phyloP scores from a whole-genome alignment of 2,797 vertebrate genomes.

The Gephyroberyx darwinii region DNA sequence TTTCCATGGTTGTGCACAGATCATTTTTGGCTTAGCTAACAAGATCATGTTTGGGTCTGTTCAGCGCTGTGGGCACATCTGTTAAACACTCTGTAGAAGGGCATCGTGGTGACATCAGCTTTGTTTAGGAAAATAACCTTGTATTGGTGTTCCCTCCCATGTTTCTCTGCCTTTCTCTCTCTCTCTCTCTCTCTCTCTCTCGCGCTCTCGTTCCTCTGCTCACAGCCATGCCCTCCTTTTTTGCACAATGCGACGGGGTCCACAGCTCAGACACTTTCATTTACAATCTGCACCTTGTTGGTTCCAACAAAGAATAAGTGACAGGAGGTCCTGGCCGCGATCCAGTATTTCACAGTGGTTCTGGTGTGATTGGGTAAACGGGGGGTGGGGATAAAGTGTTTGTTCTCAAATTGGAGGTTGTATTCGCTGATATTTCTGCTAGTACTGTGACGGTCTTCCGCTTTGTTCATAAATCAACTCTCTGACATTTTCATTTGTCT shows the following conservation, averaged over 20 bases:
- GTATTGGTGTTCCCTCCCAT: conserved; percentile 11
- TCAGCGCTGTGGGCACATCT: conserved; percentile 30
- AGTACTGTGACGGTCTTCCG: not conserved
- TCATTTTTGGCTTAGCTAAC: conserved; percentile 19
- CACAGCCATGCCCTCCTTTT: not conserved
- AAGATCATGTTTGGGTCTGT: conserved; percentile 32
- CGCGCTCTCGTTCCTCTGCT: not conserved
- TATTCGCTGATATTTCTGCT: not conserved
- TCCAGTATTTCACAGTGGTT: not conserved
- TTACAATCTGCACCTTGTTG: conserved; percentile 4
- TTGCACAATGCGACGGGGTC: conserved; percentile 3
- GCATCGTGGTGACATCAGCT: conserved; percentile 6
- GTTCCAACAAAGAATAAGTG: not conserved
- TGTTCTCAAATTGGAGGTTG: not conserved
- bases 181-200: not conserved
- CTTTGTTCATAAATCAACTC: conserved; percentile 17
- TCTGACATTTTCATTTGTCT: conserved; percentile 37
- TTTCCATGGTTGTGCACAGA: conserved; percentile 9
- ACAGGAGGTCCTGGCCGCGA: not conserved
- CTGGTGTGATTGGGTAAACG: not conserved
- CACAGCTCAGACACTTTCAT: conserved; percentile 13
- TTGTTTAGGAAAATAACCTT: conserved; percentile 42
- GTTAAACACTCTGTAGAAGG: conserved; percentile 19
- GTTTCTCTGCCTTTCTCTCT: conserved; percentile 9
- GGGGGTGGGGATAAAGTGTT: conserved; percentile 3